Base-by-base conservation (phyloP, 35 echinoderm and acorn worm genomes). In the Chiridota heheva region DNA sequence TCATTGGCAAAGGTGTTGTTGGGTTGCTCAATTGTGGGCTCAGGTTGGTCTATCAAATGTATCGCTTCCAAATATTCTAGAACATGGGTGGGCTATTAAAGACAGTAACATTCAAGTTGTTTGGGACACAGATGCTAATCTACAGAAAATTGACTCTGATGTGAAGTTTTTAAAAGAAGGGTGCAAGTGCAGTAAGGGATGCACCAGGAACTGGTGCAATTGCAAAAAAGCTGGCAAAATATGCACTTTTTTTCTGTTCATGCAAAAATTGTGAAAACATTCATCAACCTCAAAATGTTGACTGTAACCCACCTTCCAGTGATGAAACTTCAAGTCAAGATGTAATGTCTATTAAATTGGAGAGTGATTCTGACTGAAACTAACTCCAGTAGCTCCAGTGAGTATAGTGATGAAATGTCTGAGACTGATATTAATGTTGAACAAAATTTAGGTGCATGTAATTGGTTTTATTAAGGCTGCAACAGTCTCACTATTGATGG, bases 111-210 rank as follows among this genome's bases (percentile, higher is more conserved):
- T 84, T 32, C 40, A 22, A 43, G 63, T 84, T 3, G 72, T 72
- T 22, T 72, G 81, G 81, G 66, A 84, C 39, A 55, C 44, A 44
- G 25, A 70, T 7, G 66, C 70, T 41, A 84, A 84, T 73, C 22
- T 16, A 0, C 28, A 40, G 40, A 34, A 85, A 5, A 16, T 85
- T 60, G 72, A 36, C n/a, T 47, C 70, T 25, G 40, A 53, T 6
- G 44, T 83, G 4, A 37, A 44, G 0, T 83, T 47, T 46, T 49
- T 69, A 12, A 83, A 55, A 56, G 44, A 69, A 18, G 36, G 81
- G 17, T 83, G 81, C 42, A 71, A 71, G 24, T 83, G 81, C 51
- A 83, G 47, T 7, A 71, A 38, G 38, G 66, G 44, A 24, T 83
- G 81, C 35, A 36, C 7, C 35, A 83, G 44, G 37, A 20, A 49